A percentile compares a stretch with the other conserved stretches of the same genome.
phyloP scores from a whole-genome alignment of 2,888 invertebrate genomes.

The Ichneumon xanthorius region DNA sequence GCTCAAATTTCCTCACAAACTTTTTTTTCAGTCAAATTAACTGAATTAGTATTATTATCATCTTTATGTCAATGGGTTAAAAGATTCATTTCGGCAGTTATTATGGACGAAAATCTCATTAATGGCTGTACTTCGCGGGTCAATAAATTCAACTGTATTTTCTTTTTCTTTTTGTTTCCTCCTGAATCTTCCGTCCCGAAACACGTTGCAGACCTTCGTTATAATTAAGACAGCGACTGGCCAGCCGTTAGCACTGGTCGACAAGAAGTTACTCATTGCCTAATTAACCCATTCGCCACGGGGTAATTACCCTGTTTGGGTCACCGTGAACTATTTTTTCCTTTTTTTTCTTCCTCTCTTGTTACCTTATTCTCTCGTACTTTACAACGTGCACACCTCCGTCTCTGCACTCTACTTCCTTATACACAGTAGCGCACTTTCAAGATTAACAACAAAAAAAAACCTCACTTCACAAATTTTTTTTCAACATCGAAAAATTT shows the following conservation, averaged over 20 bases:
- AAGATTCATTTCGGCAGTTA: neutral
- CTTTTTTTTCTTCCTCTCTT: neutral
- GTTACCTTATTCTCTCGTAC: neutral
- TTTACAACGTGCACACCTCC: neutral
- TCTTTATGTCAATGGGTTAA: neutral
- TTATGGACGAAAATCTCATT: neutral
- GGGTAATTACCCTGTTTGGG: constrained; percentile 22
- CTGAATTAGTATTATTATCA: neutral
- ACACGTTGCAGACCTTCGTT: neutral
- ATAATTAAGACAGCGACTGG: constrained; percentile 1
- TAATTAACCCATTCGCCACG: constrained; percentile 19
- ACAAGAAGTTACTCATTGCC: constrained; percentile 6
- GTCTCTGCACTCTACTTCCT: neutral
- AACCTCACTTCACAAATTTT: neutral
- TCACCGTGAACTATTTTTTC: neutral
- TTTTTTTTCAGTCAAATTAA: neutral
- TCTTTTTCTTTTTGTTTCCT: neutral
- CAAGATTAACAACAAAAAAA: neutral
- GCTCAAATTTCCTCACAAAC: too few relatives aligned
- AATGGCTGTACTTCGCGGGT: neutral
- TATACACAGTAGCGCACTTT: neutral
- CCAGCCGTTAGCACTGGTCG: neutral
- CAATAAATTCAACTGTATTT: constrained; percentile 8
- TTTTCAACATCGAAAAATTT: neutral
- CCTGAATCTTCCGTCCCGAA: neutral